Evolutionary conservation across 1,140 invertebrate species (phyloP), one percentile per base, ranked within the genome.

Genomic region (Lepidurus couesii): DNA sequence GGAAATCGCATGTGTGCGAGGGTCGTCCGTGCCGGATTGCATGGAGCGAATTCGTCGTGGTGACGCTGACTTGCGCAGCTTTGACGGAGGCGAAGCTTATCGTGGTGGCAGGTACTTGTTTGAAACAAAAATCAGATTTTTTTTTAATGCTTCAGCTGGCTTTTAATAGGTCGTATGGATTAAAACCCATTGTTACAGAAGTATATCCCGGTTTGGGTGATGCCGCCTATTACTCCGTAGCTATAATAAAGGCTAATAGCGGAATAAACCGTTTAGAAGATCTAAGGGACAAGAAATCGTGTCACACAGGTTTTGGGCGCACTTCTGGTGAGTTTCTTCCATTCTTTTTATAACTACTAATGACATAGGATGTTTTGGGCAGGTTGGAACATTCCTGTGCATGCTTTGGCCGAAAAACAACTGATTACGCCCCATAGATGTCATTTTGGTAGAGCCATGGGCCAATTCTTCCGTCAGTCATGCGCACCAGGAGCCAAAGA

Each of bases 151-250:
- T 11, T 45, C 44, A 76, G 78, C 7, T 16, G 21, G 77, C 73
- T 80, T 21, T 79, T 82, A 84, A 0, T 83, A 91, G 89, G 16
- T 84, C 89, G 87, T 89, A 87, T 81, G 84, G 87, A 44, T 80
- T 93, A n/a, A 87, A 86, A 77, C 88, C 91, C 9, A 79, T 95
- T 2, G 86, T 93, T 0, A 90, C 89, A 78, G 90, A 93, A 83
- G 87, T 85, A 0, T 89, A 88, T 53, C 53, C 44, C 34, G 86
- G 86, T 81, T 73, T 84, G 79, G 44, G 83, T 83, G 84, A 80
- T 80, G 80, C 84, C 75, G 82, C 84, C 1, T 86, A 87, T 75
- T 87, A 87, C 73, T 89, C 92, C 1, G 90, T 91, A 0, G 91
- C 91, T 0, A 87, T 95, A 8, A 89, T 93, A 0, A 90, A 87